phyloP scores from a whole-genome alignment of 2,888 invertebrate genomes.

The Calliscelio sp. region DNA sequence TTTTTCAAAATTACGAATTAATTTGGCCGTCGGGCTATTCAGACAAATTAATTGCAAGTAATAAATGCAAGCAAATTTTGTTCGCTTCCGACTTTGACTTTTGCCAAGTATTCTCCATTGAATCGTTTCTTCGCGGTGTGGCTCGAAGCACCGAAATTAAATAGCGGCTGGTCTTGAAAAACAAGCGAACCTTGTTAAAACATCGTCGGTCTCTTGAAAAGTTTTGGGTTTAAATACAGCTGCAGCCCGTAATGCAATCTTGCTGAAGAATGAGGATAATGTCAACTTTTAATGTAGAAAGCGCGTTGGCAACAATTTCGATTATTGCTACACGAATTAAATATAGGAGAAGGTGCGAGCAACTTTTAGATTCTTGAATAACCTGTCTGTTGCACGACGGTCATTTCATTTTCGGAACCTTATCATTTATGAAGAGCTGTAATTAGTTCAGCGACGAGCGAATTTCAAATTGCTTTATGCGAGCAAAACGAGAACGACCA shows the following conservation, averaged over 20 bases:
- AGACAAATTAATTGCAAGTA: slow-evolving; percentile 49
- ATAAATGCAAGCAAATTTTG: slow-evolving; percentile 46
- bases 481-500: background rate
- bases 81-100: slow-evolving; percentile 27
- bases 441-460: slow-evolving; percentile 3
- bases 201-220: slow-evolving; percentile 30
- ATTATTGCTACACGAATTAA: slow-evolving; percentile 26
- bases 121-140: slow-evolving; percentile 6
- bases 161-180: slow-evolving; percentile 43
- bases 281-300: slow-evolving; percentile 12
- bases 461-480: slow-evolving; percentile 11
- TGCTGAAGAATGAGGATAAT: slow-evolving; percentile 8
- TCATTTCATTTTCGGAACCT: background rate
- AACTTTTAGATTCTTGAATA: slow-evolving; percentile 17
- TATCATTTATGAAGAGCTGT: background rate
- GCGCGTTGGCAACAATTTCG: slow-evolving; percentile 29
- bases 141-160: slow-evolving; percentile 40
- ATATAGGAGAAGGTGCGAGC: background rate
- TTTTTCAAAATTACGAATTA: slow-evolving; percentile 32
- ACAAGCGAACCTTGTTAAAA: slow-evolving; percentile 61
- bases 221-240: slow-evolving; percentile 22
- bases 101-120: slow-evolving; percentile 28
- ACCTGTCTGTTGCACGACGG: slow-evolving; percentile 19
- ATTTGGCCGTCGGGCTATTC: slow-evolving; percentile 43
- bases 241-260: background rate